These are phyloP conservation scores for Brachionus plicatilis DNA, from an alignment of 1,140 invertebrate species.

Conservation along the genomic window DNA sequence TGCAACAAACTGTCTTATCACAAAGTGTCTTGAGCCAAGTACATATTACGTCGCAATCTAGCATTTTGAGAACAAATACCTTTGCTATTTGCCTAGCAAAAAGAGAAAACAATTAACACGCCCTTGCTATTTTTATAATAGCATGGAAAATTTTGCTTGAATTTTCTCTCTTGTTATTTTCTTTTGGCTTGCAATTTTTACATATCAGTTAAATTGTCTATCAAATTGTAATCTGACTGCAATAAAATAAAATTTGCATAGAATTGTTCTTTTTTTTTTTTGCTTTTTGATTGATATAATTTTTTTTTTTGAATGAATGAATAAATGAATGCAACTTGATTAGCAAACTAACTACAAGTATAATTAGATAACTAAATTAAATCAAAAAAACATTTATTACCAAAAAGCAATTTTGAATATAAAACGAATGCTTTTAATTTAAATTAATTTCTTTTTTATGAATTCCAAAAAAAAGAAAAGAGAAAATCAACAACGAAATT, in stretches of 20 bases:
- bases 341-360: background rate
- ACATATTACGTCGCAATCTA: background rate
- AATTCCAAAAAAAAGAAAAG: background rate
- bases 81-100: background rate
- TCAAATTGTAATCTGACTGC: slow-evolving; percentile 30
- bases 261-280: background rate
- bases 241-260: slow-evolving; percentile 26
- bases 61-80: background rate
- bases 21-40: background rate
- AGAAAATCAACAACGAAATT: background rate
- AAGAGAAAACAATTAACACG: slow-evolving; percentile 16
- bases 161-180: background rate
- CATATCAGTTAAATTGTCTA: slow-evolving; percentile 9
- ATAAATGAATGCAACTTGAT: slow-evolving; percentile 11
- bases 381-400: slow-evolving; percentile 30
- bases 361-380: slow-evolving; percentile 32
- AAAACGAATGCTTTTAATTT: slow-evolving; percentile 1
- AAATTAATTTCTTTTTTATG: slow-evolving; percentile 29
- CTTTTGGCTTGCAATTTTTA: slow-evolving; percentile 1
- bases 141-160: background rate
- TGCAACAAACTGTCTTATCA: background rate
- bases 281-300: background rate
- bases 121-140: slow-evolving; percentile 6
- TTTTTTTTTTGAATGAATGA: background rate
- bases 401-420: background rate